phyloP scores from a whole-genome alignment of 2,797 vertebrate genomes.

The Parauchenoglanis punctatus region DNA sequence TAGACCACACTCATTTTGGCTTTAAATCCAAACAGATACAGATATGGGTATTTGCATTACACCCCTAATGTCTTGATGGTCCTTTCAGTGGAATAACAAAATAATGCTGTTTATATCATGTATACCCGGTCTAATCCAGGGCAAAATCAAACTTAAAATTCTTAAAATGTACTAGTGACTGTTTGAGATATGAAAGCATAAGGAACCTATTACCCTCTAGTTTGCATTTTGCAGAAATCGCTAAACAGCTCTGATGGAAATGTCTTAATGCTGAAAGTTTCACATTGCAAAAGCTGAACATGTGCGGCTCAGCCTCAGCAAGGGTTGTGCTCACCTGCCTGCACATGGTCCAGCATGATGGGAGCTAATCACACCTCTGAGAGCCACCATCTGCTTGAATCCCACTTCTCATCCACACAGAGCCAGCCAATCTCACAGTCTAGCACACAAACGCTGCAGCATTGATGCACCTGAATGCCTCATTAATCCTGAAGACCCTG shows the following conservation, averaged over 20 bases:
- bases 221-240: neutral
- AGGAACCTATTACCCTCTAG: neutral
- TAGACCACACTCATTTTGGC: neutral
- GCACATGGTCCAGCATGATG: conserved; percentile 44
- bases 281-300: conserved; percentile 25
- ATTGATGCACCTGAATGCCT: conserved; percentile 41
- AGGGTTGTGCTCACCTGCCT: conserved; percentile 50
- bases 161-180: neutral
- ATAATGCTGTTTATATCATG: too few relatives aligned
- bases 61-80: neutral
- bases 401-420: conserved; percentile 45
- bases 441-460: conserved; percentile 50
- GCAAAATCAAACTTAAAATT: neutral
- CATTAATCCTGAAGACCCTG: conserved; percentile 53
- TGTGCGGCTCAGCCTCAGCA: conserved; percentile 28
- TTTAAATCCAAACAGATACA: neutral
- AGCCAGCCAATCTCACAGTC: conserved; percentile 55
- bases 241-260: neutral
- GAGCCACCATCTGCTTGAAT: conserved; percentile 56
- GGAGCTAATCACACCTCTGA: conserved; percentile 49
- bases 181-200: neutral
- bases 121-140: neutral
- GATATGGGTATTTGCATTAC: neutral
- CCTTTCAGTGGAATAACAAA: neutral
- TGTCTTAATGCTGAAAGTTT: conserved; percentile 36